Evolutionary conservation across 2,797 vertebrate species (phyloP), one percentile per base, ranked within the genome.

Genomic region (Euphonia xanthogaster): DNA sequence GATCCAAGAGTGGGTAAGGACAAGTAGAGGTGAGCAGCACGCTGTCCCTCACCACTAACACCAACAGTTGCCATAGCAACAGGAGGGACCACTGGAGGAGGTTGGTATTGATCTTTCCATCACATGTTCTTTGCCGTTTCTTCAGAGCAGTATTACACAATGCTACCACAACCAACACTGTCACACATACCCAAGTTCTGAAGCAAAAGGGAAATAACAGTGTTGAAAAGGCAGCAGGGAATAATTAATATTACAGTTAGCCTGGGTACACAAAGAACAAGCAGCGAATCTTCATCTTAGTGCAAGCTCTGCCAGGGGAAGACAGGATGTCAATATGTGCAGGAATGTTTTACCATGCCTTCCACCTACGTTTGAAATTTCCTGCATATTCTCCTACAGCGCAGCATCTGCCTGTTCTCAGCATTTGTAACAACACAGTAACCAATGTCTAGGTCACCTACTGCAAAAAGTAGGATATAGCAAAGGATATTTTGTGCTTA

Each of bases 1-100:
- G 22, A 96, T 93, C 87, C 84, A 78, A 42, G 63, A 70, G 40
- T 4, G 28, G 44, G 45, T 88, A 94, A 94, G 91, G 86, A 96
- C 91, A 95, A 95, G 72, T 58, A 93, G 93, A 95, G 96, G 94
- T 96, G 93, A 97, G 88, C 76, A 86, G 83, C 73, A 92, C 10
- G 51, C 61, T 67, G 71, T 88, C 81, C 90, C 78, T 93, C 84
- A 87, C 87, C 47, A 92, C 57, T 40, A 94, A 63, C 44, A 90
- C n/a, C 53, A 90, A 47, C 15, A 30, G 89, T 96, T 90, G 73
- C 86, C 85, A 76, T 91, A 63, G 94, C 73, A 96, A 96, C 60
- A 3, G 68, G 45, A 92, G n/a, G 42, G 83, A 3, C 72, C 60
- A 50, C 18, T 19, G 37, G 31, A 86, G 90, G 70, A 93, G 42